Base-by-base conservation (phyloP, 1,140 invertebrate species). In the Sinella curviseta region DNA sequence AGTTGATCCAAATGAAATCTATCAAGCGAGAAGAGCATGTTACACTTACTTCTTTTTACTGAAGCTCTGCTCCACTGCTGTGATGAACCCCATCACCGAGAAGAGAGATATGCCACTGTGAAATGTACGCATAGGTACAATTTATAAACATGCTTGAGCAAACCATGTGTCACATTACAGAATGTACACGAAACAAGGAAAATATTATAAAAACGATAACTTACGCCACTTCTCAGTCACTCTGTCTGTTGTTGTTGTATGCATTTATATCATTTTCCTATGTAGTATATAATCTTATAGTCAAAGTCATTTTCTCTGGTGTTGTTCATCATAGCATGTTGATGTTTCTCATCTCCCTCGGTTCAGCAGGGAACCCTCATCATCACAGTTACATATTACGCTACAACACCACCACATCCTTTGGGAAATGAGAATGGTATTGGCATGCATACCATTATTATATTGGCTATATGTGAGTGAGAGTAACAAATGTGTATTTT, bases 1-100 rank as follows among this genome's bases (percentile, higher is more conserved):
- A 70, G 65, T 70, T 70, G 65, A 70, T 70, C 65, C 65, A 70
- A 70, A 70, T 70, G 26, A 70, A 70, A 70, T 70, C 65, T 33
- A 70, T 70, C 65, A 70, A 70, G 65, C 39, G 39, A 48, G 20
- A 8, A 48, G 20, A 20, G 20, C 65, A 70, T 33, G 65, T 33
- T 70, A 70, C 65, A 70, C 65, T 17, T 12, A 60, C 39, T 48
- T 48, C 57, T n/a, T 17, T 60, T n/a, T 48, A 70, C 12, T 31
- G 1, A 70, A 2, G 8, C 65, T 70, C 8, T 30, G 12, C 31
- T 3, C 26, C 31, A 33, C 31, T 14, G 28, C 31, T 70, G 8
- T 26, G 26, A 65, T 26, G 26, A 65, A 65, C 57, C 39, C 39
- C 26, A 26, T 4, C 57, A n/a, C 24, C 26, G 39, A 48, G 39